Evolutionary conservation across 2,888 invertebrate genomes (phyloP).

Genomic region (Camponotus fellah): DNA sequence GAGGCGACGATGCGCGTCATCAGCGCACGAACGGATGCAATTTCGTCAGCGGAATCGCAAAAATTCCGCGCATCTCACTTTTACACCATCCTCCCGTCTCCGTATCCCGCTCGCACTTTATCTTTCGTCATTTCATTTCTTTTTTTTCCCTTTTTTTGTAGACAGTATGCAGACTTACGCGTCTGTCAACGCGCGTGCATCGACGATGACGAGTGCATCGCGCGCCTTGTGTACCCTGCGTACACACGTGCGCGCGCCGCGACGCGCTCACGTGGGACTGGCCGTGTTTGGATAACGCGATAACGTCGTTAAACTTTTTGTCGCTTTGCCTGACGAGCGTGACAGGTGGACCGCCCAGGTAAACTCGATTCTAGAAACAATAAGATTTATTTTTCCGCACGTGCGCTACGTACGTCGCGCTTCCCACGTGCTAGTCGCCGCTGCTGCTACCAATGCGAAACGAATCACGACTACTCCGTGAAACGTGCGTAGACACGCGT

Average conservation of each 20-base stretch:
- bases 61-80: conserved; percentile 55
- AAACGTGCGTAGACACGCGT: conserved; percentile 44
- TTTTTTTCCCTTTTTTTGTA: background rate
- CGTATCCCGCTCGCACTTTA: conserved; percentile 28
- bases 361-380: conserved; percentile 76
- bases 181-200: conserved; percentile 50
- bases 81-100: conserved; percentile 10
- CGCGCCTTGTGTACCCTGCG: conserved; percentile 61
- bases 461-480: conserved; percentile 41
- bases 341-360: conserved; percentile 70
- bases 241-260: conserved; percentile 49
- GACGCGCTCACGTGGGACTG: conserved; percentile 48
- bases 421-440: conserved; percentile 26
- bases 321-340: conserved; percentile 69
- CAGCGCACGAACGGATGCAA: conserved; percentile 43
- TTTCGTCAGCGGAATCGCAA: conserved; percentile 50
- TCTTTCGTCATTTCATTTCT: conserved; percentile 31
- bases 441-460: conserved; percentile 25
- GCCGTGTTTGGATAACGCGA: conserved; percentile 74
- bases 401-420: conserved; percentile 56
- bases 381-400: conserved; percentile 75
- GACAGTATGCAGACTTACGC: conserved; percentile 35
- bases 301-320: conserved; percentile 77
- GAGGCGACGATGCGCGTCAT: conserved; percentile 47
- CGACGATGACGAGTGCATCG: conserved; percentile 55